Base-by-base conservation (phyloP, 2,797 vertebrate species). In the Oophaga sylvatica region DNA sequence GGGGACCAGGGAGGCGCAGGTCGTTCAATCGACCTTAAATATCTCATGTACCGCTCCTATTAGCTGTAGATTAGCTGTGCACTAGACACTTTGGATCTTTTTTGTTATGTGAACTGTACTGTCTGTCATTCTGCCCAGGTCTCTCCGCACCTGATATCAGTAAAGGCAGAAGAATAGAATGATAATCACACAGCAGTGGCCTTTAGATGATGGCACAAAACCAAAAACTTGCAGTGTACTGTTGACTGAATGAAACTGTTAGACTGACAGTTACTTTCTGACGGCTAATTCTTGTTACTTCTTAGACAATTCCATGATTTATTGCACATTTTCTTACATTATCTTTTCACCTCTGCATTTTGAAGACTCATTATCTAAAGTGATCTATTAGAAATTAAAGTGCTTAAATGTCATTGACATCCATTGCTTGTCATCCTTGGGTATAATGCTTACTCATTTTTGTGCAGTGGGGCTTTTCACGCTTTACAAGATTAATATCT, bases 341-440 rank as follows among this genome's bases (percentile, higher is more conserved):
- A 84, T 84, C 60, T 59, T 75, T 84, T 84, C 70, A 84, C 57
- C 57, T 84, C 41, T 84, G 41, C 57, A 81, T 57, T 22, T 60
- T 84, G 56, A 45, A 76, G 83, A 63, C 59, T 41, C 83, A 84
- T 84, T 84, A 84, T 84, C 83, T 45, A 71, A 48, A 75, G 35
- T 76, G 56, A 76, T 84, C 70, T 84, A 19, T 62, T 59, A 76
- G 56, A 60, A 84, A 3, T 62, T 16, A 63, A 84, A 76, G 57
- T 19, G n/a, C 26, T 83, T 83, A 83, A 71, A 71, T 13, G 48
- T 84, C 57, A 59, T 35, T 84, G 31, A 41, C 31, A 45, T 76
- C n/a, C 70, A 22, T 22, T 41, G 45, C 26, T 56, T 3, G 19
- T 11, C 65, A 9, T 60, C 19, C 29, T 67, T 15, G n/a, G 19